Evolutionary conservation across 2,113 vertebrate species (phyloP).

Genomic region (Pungitius pungitius): DNA sequence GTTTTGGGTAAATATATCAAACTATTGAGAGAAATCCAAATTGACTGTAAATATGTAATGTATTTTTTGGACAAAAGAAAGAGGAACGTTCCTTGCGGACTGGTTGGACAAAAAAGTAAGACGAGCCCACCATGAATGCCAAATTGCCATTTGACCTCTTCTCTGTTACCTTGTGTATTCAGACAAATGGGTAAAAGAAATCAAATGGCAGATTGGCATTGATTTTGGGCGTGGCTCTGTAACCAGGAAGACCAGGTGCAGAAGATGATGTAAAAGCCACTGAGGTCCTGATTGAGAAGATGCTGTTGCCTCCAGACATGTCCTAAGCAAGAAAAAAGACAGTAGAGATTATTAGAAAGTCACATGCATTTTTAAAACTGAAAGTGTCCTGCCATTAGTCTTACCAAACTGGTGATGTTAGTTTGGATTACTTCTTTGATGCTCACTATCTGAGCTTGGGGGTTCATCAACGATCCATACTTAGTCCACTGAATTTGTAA

Average conservation of each 20-base stretch:
- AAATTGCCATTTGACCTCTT: not conserved
- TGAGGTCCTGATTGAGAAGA: conserved; percentile 77
- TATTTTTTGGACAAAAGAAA: no score
- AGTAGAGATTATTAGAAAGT: not conserved
- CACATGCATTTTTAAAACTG: not conserved
- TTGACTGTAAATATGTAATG: no score
- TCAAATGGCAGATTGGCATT: conserved; percentile 87
- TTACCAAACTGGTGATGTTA: conserved; percentile 79
- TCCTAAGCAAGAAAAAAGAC: conserved; percentile 35
- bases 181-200: conserved; percentile 95
- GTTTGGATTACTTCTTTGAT: conserved; percentile 79
- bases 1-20: not conserved
- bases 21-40: conserved; percentile 64
- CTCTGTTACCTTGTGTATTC: conserved; percentile 24
- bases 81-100: not conserved
- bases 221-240: conserved; percentile 87
- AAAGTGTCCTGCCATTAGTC: not conserved
- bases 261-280: conserved; percentile 88
- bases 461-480: conserved; percentile 89
- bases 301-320: conserved; percentile 46
- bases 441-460: conserved; percentile 89
- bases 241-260: conserved; percentile 85
- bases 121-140: not conserved
- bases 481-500: conserved; percentile 92
- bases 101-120: not conserved